Evolutionary conservation across 1,140 invertebrate genomes (phyloP).

Genomic region (Drepana arcuata): DNA sequence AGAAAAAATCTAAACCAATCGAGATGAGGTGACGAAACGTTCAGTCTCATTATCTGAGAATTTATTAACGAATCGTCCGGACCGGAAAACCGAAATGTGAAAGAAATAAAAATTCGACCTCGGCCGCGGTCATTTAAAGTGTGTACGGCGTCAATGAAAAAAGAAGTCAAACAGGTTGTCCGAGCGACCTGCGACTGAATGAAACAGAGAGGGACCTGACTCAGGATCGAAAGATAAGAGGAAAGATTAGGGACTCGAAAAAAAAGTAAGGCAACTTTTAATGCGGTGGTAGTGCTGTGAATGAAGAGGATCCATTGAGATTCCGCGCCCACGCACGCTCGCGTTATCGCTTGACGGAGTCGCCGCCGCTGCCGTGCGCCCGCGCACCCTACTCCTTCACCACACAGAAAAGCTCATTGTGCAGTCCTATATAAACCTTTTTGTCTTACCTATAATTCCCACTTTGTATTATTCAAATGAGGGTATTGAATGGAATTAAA

Average conservation of each 20-base stretch:
- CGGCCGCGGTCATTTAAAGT: slow-evolving; percentile 65
- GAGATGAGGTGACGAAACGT: slow-evolving; percentile 70
- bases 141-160: slow-evolving; percentile 66
- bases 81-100: slow-evolving; percentile 70
- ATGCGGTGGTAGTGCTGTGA: slow-evolving; percentile 65
- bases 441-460: slow-evolving; percentile 41
- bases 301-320: slow-evolving; percentile 65
- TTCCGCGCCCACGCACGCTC: slow-evolving; percentile 50
- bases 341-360: slow-evolving; percentile 26
- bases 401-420: slow-evolving; percentile 42
- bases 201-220: slow-evolving; percentile 60
- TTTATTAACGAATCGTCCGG: slow-evolving; percentile 69
- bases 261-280: slow-evolving; percentile 64
- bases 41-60: slow-evolving; percentile 71
- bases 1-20: slow-evolving; percentile 58
- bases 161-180: slow-evolving; percentile 61
- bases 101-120: slow-evolving; percentile 71
- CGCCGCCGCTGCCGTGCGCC: slow-evolving; percentile 23
- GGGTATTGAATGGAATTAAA: slow-evolving; percentile 33
- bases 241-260: slow-evolving; percentile 60
- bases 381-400: slow-evolving; percentile 14
- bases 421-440: slow-evolving; percentile 40
- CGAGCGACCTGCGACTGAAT: slow-evolving; percentile 58
- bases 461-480: slow-evolving; percentile 55
- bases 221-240: slow-evolving; percentile 61